phyloP scores from a whole-genome alignment of 2,888 invertebrate genomes.

The Pandemis cinnamomeana region DNA sequence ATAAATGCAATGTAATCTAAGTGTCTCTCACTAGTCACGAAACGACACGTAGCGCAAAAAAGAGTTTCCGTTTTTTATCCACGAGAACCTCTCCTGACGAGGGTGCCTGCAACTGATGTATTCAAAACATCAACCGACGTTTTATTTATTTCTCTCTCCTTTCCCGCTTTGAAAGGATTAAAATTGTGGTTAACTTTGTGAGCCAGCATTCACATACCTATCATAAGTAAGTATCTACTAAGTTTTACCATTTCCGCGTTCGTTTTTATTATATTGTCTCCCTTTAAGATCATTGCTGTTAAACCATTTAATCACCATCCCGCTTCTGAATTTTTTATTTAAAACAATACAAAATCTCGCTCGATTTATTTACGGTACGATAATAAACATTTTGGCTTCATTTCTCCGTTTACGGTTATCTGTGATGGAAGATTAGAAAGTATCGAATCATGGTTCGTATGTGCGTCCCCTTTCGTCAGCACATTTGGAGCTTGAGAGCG shows the following conservation, averaged over 20 bases:
- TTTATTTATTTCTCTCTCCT: conserved; percentile 48
- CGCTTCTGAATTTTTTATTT: conserved; percentile 18
- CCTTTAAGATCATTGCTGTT: conserved; percentile 4
- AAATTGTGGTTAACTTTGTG: conserved; percentile 26
- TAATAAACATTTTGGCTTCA: conserved; percentile 42
- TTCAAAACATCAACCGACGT: conserved; percentile 49
- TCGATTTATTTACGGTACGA: conserved; percentile 35
- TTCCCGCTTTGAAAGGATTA: conserved; percentile 37
- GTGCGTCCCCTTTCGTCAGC: conserved; percentile 56
- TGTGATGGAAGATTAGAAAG: conserved; percentile 46
- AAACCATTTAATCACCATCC: neutral
- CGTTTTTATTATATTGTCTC: conserved; percentile 1
- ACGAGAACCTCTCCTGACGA: conserved; percentile 51
- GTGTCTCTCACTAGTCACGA: conserved; percentile 42
- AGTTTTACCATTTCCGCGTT: neutral
- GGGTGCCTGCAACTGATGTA: conserved; percentile 54
- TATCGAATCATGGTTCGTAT: conserved; percentile 43
- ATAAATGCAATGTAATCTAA: conserved; percentile 35
- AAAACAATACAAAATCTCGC: conserved; percentile 29
- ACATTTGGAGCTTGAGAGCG: conserved; percentile 56
- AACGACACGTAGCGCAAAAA: conserved; percentile 43
- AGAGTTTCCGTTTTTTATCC: conserved; percentile 46
- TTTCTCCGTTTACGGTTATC: conserved; percentile 42
- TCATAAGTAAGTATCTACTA: neutral
- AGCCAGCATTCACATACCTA: conserved; percentile 4